Conservation (phyloP, 2,888 invertebrate species). For the Cosmorhoe ocellata region DNA sequence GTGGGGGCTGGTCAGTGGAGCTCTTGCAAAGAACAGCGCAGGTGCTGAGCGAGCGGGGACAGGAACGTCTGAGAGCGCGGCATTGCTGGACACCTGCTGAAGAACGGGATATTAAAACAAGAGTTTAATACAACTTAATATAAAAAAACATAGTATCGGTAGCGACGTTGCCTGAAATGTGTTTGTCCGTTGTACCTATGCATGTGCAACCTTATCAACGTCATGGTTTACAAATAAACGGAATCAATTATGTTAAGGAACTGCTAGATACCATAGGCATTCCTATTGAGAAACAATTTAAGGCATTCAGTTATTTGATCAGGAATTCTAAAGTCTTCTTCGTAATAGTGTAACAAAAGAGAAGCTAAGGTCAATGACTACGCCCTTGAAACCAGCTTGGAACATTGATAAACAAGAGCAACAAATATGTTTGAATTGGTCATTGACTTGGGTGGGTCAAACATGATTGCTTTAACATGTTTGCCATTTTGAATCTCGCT, state of each 20-base stretch:
- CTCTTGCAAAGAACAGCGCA: constrained; percentile 71
- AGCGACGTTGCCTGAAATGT: too few relatives aligned
- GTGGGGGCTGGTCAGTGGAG: constrained; percentile 72
- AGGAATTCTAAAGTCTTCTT: not conserved
- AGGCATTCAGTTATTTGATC: too few relatives aligned
- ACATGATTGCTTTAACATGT: constrained; percentile 1
- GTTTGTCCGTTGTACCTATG: not conserved
- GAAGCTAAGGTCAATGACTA: constrained; percentile 1
- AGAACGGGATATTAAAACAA: not conserved
- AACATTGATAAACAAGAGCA: not conserved
- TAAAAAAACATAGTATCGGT: too few relatives aligned
- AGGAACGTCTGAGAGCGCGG: constrained; percentile 51
- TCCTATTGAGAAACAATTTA: too few relatives aligned
- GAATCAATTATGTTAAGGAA: too few relatives aligned
- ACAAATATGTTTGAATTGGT: constrained; percentile 2
- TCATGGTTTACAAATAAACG: too few relatives aligned
- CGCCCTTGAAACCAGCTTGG: not conserved
- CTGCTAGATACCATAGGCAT: too few relatives aligned
- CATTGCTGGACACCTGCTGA: constrained; percentile 63
- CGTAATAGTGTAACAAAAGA: not conserved
- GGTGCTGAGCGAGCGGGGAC: constrained; percentile 59
- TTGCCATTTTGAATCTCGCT: not conserved
- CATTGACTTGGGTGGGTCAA: constrained; percentile 12
- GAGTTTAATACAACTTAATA: too few relatives aligned
- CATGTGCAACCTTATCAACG: too few relatives aligned